Evolutionary conservation across 2,113 vertebrate genomes (phyloP).

Genomic region (Dissostichus mawsoni): DNA sequence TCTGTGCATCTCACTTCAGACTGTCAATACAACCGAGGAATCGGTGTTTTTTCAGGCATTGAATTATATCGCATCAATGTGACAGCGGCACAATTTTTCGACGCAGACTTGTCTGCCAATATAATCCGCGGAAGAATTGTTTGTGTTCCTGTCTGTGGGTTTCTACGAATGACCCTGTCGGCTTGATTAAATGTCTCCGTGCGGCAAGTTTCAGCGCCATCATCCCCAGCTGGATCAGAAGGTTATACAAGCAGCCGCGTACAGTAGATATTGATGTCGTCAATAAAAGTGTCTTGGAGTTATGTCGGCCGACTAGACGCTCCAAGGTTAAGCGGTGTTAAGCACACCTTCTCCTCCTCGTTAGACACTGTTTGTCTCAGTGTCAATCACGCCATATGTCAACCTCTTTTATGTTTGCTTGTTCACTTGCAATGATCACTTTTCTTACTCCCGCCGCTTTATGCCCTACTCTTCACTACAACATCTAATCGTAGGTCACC

Average conservation of each 20-base stretch:
- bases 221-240: constrained; percentile 68
- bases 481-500: constrained; percentile 82
- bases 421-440: constrained; percentile 81
- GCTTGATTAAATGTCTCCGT: constrained; percentile 64
- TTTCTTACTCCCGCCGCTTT: constrained; percentile 56
- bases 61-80: constrained; percentile 62
- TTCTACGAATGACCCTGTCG: constrained; percentile 72
- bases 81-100: constrained; percentile 45
- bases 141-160: constrained; percentile 77
- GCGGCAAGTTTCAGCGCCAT: constrained; percentile 57
- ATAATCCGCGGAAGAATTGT: constrained; percentile 65
- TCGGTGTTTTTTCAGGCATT: constrained; percentile 65
- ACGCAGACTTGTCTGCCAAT: constrained; percentile 55
- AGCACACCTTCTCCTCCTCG: constrained; percentile 75
- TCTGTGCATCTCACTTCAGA: constrained; percentile 47
- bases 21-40: constrained; percentile 68
- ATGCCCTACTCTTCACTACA: constrained; percentile 19
- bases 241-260: constrained; percentile 63
- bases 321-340: constrained; percentile 85
- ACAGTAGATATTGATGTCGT: constrained; percentile 79
- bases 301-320: constrained; percentile 81
- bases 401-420: constrained; percentile 88
- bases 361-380: constrained; percentile 79
- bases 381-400: constrained; percentile 86
- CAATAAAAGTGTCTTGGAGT: constrained; percentile 78